These are phyloP conservation scores for Oxygymnocypris stewartii DNA, from an alignment of 2,113 vertebrate species.

Conservation along the genomic window DNA sequence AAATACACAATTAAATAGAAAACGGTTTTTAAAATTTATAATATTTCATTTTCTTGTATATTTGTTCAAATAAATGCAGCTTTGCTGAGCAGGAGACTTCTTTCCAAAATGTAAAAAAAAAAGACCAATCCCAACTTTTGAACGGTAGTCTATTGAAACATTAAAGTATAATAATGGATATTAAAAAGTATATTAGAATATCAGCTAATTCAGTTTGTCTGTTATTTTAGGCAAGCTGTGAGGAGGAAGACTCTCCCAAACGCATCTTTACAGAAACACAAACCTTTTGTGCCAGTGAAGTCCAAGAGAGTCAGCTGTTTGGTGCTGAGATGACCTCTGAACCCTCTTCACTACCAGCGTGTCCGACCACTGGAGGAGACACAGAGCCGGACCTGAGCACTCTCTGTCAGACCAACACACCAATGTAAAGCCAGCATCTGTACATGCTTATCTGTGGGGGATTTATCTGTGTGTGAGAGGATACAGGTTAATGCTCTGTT, in stretches of 20 bases:
- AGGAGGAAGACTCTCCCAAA: neutral
- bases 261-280: neutral
- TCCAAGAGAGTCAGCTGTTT: constrained; percentile 21
- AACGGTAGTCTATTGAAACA: too few relatives aligned
- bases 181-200: neutral
- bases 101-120: neutral
- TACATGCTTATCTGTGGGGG: neutral
- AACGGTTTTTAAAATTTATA: too few relatives aligned
- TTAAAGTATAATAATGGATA: neutral
- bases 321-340: constrained; percentile 47
- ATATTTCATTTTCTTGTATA: too few relatives aligned
- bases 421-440: constrained; percentile 66
- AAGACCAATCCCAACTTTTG: neutral
- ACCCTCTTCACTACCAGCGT: constrained; percentile 28
- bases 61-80: too few relatives aligned
- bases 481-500: constrained; percentile 27
- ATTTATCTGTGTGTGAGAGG: neutral
- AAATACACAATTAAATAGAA: too few relatives aligned
- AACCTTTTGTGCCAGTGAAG: neutral
- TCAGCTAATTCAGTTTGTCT: neutral
- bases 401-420: constrained; percentile 73
- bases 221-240: constrained; percentile 28
- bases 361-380: constrained; percentile 53
- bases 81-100: too few relatives aligned
- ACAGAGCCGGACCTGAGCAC: constrained; percentile 68